phyloP scores from a whole-genome alignment of 2,113 vertebrate species.

The Mustela nigripes region DNA sequence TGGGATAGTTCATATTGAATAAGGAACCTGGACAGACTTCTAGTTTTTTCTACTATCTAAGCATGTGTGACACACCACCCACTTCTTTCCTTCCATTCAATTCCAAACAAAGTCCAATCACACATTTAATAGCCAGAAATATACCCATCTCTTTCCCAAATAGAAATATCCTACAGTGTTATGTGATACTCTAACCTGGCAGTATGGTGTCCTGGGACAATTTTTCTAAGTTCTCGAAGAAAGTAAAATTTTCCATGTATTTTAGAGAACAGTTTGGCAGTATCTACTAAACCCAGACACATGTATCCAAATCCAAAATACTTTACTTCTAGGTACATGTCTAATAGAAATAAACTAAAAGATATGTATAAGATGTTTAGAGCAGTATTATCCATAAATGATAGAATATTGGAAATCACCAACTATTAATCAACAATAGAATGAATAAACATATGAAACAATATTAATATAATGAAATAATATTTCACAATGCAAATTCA shows the following conservation, averaged over 20 bases:
- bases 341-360: neutral
- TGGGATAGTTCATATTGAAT: neutral
- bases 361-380: neutral
- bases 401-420: neutral
- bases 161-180: neutral
- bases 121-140: neutral
- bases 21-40: neutral
- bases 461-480: neutral
- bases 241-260: neutral
- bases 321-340: neutral
- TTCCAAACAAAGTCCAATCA: neutral
- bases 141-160: neutral
- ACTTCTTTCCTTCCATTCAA: neutral
- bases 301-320: neutral
- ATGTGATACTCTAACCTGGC: neutral
- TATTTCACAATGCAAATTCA: neutral
- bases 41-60: neutral
- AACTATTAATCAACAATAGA: neutral
- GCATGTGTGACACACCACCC: neutral
- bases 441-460: neutral
- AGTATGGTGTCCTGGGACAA: fast-evolving
- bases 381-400: neutral
- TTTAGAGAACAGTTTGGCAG: neutral
- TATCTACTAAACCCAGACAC: neutral
- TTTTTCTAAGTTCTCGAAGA: neutral